These are phyloP conservation scores for Masnerella sp. DNA, from an alignment of 2,888 invertebrate genomes.

Conservation along the genomic window DNA sequence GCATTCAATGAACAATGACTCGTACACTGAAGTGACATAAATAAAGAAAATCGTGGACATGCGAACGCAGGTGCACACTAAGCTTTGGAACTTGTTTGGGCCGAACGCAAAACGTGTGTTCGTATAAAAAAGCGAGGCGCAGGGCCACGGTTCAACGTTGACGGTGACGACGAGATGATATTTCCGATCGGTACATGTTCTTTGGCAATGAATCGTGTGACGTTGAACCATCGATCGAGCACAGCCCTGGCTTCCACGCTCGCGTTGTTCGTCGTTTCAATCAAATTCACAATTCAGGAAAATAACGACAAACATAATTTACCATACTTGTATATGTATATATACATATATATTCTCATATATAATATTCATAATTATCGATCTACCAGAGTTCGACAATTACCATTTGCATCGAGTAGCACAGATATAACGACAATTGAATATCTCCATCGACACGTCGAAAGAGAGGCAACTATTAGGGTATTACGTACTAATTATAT, in stretches of 20 bases:
- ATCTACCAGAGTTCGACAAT: conserved; percentile 57
- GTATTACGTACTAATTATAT: conserved; percentile 39
- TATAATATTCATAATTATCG: conserved; percentile 54
- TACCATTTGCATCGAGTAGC: conserved; percentile 52
- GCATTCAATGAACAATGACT: conserved; percentile 2
- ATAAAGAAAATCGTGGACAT: conserved; percentile 6
- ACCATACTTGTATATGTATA: conserved; percentile 30
- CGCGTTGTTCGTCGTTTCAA: conserved; percentile 15
- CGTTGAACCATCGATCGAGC: conserved; percentile 15
- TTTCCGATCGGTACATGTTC: conserved; percentile 6
- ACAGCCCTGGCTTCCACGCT: background rate
- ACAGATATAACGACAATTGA: conserved; percentile 58
- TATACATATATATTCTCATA: conserved; percentile 41
- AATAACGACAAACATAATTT: conserved; percentile 25
- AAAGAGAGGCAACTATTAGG: conserved; percentile 51
- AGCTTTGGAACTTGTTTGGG: conserved; percentile 1
- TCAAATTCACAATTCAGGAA: conserved; percentile 14
- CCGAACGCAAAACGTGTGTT: conserved; percentile 5
- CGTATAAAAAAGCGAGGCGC: background rate
- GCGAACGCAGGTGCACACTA: conserved; percentile 1
- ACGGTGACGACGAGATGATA: conserved; percentile 4
- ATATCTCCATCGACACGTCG: conserved; percentile 41
- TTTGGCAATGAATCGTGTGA: conserved; percentile 23
- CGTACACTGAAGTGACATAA: background rate
- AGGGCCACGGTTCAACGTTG: no score